Percentiles rank a stretch among this genome's conserved stretches.
Evolutionary conservation across 2,113 vertebrate species (phyloP).

Genomic region (Zosterops pallidus): DNA sequence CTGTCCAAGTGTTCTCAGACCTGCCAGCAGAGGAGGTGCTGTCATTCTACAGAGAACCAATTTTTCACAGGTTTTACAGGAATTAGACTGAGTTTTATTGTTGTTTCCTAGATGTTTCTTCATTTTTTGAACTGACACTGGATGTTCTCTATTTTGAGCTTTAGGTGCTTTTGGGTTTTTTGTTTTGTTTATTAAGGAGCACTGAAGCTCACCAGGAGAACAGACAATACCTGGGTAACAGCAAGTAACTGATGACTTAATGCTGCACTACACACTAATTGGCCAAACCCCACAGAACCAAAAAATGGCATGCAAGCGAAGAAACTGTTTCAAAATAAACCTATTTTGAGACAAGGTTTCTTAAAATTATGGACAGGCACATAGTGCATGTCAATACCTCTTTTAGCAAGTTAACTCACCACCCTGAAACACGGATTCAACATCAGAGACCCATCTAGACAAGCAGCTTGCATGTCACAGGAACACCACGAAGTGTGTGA

Average conservation of each 20-base stretch:
- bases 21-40: not conserved
- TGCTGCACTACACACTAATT: accelerated
- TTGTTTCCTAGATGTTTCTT: not conserved
- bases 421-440: not conserved
- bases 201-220: not conserved
- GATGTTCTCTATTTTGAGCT: not conserved
- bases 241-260: not conserved
- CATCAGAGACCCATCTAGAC: not conserved
- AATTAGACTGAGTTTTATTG: not conserved
- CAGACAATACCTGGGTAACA: not conserved
- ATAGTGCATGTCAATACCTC: not conserved
- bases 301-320: not conserved
- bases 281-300: not conserved
- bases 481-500: not conserved
- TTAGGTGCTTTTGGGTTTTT: not conserved
- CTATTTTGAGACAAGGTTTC: not conserved
- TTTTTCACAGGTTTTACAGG: not conserved
- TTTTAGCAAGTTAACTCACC: not conserved
- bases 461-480: not conserved
- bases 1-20: not conserved
- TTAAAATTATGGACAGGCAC: not conserved
- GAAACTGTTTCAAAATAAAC: not conserved
- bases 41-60: not conserved
- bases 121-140: not conserved
- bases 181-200: not conserved